phyloP scores from a whole-genome alignment of 2,888 invertebrate species.

The Netelia melanura region DNA sequence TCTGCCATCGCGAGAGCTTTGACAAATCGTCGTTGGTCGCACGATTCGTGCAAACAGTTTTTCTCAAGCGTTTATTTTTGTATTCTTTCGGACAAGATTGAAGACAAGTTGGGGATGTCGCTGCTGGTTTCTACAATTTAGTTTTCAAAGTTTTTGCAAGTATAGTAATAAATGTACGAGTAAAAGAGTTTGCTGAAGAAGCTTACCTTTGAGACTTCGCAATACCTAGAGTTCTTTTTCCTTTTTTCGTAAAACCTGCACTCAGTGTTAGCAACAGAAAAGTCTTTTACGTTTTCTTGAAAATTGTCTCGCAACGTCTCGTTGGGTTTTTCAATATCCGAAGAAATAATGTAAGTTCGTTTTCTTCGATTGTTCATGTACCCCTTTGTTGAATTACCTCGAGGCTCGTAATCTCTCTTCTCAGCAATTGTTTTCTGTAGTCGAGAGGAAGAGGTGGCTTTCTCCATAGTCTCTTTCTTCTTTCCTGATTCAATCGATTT shows the following conservation, averaged over 20 bases:
- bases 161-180: too few relatives aligned
- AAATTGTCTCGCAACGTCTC: not conserved
- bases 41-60: constrained; percentile 35
- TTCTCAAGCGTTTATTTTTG: not conserved
- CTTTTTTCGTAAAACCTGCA: not conserved
- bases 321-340: constrained; percentile 23
- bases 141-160: too few relatives aligned
- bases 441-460: constrained; percentile 8
- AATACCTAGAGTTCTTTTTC: not conserved
- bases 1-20: constrained; percentile 20
- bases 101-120: not conserved
- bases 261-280: not conserved
- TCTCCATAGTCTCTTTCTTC: not conserved
- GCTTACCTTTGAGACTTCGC: constrained; percentile 37
- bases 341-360: constrained; percentile 44
- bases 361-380: constrained; percentile 25
- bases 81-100: not conserved
- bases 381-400: constrained; percentile 1
- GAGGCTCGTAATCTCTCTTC: not conserved
- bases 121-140: constrained; percentile 27
- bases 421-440: not conserved
- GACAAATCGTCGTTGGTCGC: not conserved
- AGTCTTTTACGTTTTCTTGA: constrained; percentile 1
- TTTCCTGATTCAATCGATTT: not conserved
- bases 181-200: not conserved